phyloP scores from a whole-genome alignment of 2,797 vertebrate genomes.

The Peromyscus attwateri region DNA sequence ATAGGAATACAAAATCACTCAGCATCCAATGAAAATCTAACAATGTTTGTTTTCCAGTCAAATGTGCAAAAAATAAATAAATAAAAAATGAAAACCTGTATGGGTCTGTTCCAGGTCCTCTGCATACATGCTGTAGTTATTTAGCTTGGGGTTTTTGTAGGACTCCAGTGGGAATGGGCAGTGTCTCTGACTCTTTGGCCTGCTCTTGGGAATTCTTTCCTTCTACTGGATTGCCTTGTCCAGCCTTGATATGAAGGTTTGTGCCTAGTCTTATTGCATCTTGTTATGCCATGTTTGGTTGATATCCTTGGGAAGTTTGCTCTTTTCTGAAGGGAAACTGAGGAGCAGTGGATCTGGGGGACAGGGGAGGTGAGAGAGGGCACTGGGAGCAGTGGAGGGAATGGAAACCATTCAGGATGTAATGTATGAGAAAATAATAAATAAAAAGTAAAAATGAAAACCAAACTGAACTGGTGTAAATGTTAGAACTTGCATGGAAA shows the following conservation, averaged over 20 bases:
- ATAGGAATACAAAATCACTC: background rate
- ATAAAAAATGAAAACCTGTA: background rate
- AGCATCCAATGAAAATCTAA: background rate
- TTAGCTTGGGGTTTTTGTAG: background rate
- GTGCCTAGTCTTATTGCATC: no score
- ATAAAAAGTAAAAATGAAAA: background rate
- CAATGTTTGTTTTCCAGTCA: background rate
- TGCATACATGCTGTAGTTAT: background rate
- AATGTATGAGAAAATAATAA: background rate
- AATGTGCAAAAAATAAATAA: background rate
- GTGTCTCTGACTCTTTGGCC: background rate
- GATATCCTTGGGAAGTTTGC: no score
- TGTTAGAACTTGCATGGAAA: background rate
- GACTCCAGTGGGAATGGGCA: background rate
- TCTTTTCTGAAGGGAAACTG: no score
- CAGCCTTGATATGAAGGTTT: no score
- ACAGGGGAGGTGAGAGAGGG: background rate
- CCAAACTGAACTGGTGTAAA: background rate
- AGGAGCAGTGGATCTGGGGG: background rate
- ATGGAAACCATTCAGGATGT: background rate
- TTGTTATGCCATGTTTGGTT: background rate
- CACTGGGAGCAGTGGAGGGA: background rate
- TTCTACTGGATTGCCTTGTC: no score
- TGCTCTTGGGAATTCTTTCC: no score
- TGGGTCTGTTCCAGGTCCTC: background rate